phyloP scores from a whole-genome alignment of 2,113 vertebrate species.

The Callithrix jacchus region DNA sequence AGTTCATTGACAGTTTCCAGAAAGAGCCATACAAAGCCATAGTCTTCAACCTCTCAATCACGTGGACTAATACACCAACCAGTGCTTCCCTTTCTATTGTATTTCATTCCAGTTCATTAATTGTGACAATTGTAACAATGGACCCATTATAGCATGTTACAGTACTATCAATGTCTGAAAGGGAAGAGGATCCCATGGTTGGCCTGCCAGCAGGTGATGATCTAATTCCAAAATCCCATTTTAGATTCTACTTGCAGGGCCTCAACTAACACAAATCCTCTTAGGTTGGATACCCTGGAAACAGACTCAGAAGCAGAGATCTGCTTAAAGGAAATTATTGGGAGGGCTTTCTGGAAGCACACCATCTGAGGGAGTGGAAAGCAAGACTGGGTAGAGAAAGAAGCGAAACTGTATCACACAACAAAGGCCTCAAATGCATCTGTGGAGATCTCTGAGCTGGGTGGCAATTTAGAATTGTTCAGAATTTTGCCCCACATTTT shows the following conservation, averaged over 20 bases:
- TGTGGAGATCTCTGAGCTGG: background rate
- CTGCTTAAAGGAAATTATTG: background rate
- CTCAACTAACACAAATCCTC: background rate
- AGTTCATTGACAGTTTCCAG: background rate
- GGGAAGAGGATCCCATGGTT: background rate
- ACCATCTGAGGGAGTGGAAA: background rate
- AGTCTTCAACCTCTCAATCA: background rate
- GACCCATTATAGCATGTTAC: background rate
- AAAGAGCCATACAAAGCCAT: background rate
- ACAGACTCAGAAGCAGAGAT: background rate
- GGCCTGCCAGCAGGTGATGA: background rate
- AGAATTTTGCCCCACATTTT: constrained; percentile 9
- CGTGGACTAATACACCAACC: background rate
- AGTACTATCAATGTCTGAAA: background rate
- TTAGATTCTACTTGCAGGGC: background rate
- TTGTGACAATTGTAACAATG: background rate
- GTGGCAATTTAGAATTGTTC: background rate
- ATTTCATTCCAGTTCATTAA: background rate
- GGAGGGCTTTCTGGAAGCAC: background rate
- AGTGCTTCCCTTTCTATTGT: background rate
- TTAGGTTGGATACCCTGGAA: background rate
- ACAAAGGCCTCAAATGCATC: background rate
- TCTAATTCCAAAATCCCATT: background rate
- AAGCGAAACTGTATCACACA: background rate
- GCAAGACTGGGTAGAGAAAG: background rate